Evolutionary conservation across 1,140 invertebrate species (phyloP), one percentile per base, ranked within the genome.

Genomic region (Metaphire vulgaris): DNA sequence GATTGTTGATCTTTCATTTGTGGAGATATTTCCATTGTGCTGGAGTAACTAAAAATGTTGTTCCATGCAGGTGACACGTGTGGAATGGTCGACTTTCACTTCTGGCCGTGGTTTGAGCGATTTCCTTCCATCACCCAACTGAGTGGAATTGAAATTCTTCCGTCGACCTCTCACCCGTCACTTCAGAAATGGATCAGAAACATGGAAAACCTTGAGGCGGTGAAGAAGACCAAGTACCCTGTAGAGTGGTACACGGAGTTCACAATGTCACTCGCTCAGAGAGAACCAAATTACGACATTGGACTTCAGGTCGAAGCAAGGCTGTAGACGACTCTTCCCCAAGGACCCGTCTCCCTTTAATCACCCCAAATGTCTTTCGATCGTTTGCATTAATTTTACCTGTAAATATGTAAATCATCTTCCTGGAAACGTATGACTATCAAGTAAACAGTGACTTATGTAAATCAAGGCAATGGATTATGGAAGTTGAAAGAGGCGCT

Each of bases 91-190:
- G 72, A 73, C 31, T 56, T 73, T 26, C 31, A 31, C 21, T 56
- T 73, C 72, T 73, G 72, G 72, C 72, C 72, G 33, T 73, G 72
- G 72, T 73, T 73, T 34, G 72, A 73, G 34, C 32, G 72, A 28
- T 73, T 73, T 73, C 72, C 72, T 21, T 32, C 33, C 1, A 33
- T 73, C 1, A 21, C 15, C n/a, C 26, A 73, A n/a, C 30, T 73
- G 0, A 41, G 16, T 21, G 14, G 16, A 21, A 26, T 73, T 31
- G 72, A 41, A 14, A 1, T 73, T 56, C 29, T 73, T 32, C 41
- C 72, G 12, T 32, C 32, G 16, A 6, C 16, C n/a, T 28, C 33
- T 28, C 56, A 41, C n/a, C 72, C 72, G 16, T 34, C 12, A 26
- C 72, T 73, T 1, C 15, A 31, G 26, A 14, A 30, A 21, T 73